Evolutionary conservation across 2,888 invertebrate genomes (phyloP).

Genomic region (Bembecia ichneumoniformis): DNA sequence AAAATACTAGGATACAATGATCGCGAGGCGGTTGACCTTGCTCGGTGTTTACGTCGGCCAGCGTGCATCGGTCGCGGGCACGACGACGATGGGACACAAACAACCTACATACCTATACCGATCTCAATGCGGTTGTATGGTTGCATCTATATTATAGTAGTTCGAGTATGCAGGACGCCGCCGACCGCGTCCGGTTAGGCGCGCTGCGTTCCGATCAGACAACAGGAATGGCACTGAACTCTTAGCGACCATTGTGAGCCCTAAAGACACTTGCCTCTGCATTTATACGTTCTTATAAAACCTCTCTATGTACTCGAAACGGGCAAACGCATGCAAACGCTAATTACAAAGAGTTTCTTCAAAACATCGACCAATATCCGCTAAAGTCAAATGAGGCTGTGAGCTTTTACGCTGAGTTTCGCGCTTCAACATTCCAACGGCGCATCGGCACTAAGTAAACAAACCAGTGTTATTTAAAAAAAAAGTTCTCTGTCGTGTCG

Average conservation of each 20-base stretch:
- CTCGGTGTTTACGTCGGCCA: constrained; percentile 47
- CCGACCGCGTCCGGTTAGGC: constrained; percentile 50
- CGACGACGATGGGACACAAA: constrained; percentile 56
- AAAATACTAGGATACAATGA: constrained; percentile 23
- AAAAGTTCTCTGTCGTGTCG: too few species aligned
- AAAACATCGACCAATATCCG: too few species aligned
- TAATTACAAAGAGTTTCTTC: too few species aligned
- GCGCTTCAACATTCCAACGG: too few species aligned
- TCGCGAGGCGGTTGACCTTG: constrained; percentile 60
- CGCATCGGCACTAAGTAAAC: too few species aligned
- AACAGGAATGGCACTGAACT: constrained; percentile 50
- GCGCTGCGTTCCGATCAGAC: constrained; percentile 36
- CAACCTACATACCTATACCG: constrained; percentile 46
- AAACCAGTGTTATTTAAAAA: too few species aligned
- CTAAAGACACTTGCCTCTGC: not conserved
- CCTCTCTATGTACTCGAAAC: too few species aligned
- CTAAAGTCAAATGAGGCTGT: too few species aligned
- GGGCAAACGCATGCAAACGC: too few species aligned
- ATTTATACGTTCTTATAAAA: too few species aligned
- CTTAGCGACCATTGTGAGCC: not conserved
- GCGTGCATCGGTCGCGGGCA: constrained; percentile 46
- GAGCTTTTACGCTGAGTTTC: too few species aligned
- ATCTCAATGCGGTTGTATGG: constrained; percentile 32
- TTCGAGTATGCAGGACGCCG: constrained; percentile 56
- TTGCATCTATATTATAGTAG: constrained; percentile 28